These are phyloP conservation scores for Hyperoplus immaculatus DNA, from an alignment of 2,797 vertebrate genomes.

Conservation along the genomic window DNA sequence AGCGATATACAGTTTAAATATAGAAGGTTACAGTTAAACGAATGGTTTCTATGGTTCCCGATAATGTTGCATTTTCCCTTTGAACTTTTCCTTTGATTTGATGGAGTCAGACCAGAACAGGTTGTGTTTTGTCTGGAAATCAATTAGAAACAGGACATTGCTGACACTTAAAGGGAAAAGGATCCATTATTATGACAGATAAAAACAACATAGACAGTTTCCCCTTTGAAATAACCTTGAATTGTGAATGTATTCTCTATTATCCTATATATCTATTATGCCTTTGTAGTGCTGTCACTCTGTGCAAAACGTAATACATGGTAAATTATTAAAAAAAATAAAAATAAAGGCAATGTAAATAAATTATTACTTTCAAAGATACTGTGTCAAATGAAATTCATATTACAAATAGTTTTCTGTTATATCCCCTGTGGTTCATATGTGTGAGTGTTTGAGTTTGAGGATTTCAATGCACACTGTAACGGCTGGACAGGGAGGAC, in stretches of 20 bases:
- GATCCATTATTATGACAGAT: slow-evolving; percentile 23
- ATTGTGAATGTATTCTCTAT: slow-evolving; percentile 43
- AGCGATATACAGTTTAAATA: too few species aligned
- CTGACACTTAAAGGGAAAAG: background rate
- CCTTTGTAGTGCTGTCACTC: slow-evolving; percentile 35
- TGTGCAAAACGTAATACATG: slow-evolving; percentile 21
- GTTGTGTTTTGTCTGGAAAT: slow-evolving; percentile 9
- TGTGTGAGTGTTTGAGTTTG: slow-evolving; percentile 1
- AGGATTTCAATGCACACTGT: background rate
- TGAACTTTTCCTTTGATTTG: slow-evolving; percentile 33
- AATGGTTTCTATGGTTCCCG: too few species aligned
- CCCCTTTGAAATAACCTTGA: slow-evolving; percentile 27
- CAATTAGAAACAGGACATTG: slow-evolving; percentile 21
- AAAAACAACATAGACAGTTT: slow-evolving; percentile 25
- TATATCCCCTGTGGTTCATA: background rate
- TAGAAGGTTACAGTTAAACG: too few species aligned
- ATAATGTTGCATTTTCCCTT: too few species aligned
- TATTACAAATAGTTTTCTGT: slow-evolving; percentile 19
- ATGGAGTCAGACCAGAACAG: slow-evolving; percentile 39
- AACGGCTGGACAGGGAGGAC: too few species aligned
- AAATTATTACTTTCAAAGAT: slow-evolving; percentile 33
- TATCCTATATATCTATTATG: slow-evolving; percentile 34
- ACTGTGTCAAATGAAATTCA: slow-evolving; percentile 30
- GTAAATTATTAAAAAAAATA: slow-evolving; percentile 46
- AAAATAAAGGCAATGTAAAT: slow-evolving; percentile 15